Base-by-base conservation (phyloP, 2,888 invertebrate species). In the Athalia rosae region DNA sequence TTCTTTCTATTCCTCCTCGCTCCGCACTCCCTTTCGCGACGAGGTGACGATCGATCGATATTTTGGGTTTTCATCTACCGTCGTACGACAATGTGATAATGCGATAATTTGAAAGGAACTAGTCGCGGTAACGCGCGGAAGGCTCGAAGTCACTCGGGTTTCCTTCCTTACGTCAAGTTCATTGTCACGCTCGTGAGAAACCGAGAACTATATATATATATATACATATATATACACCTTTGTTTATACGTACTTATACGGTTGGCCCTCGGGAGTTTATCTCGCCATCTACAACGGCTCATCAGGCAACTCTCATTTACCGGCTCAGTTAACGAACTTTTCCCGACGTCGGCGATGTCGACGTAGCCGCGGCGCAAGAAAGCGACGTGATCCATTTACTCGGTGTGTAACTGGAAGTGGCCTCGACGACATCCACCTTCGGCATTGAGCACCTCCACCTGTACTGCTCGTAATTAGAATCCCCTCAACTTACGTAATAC, bases 101-200 rank as follows among this genome's bases (percentile, higher is more conserved):
- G n/a, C n/a, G n/a, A n/a, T n/a, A n/a, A 28, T 28, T 28, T 28
- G 0, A 28, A n/a, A n/a, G n/a, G 28, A 28, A 28, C 28, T 28
- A 28, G 28, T 28, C 28, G 28, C 28, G 28, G 28, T 28, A 28
- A 28, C 28, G 28, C 28, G n/a, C n/a, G n/a, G 28, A 28, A 28
- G 28, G 28, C 28, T 28, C 28, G 28, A 28, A 28, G 28, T 28
- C 28, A 28, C 28, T 28, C 2, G 28, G 28, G 28, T 28, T 28
- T 28, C 28, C 28, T 28, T 28, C 28, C 28, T 28, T 28, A 28
- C 28, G 83, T 82, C 86, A 87, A 83, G 85, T 87, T 87, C 87
- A 86, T 87, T 86, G 86, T 86, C 86, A 85, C 79, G 82, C 81
- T 86, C 84, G 85, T 71, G 71, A 71, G 58, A 71, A 71, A 71